Evolutionary conservation across 2,113 vertebrate species (phyloP), one percentile per base, ranked within the genome.

Genomic region (Hippocampus abdominalis): DNA sequence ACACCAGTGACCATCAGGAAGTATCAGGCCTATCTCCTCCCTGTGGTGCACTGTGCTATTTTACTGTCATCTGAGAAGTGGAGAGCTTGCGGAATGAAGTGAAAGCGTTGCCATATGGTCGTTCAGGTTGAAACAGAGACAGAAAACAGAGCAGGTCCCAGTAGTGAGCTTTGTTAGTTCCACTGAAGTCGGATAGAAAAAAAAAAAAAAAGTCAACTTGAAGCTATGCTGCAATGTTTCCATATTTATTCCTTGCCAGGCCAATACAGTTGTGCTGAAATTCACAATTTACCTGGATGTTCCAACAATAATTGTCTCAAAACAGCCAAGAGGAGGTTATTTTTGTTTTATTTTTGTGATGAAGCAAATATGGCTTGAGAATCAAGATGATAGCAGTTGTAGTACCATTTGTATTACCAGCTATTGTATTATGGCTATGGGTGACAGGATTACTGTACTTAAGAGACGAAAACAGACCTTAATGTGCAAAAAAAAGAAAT

Each of bases 91-190:
- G 23, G 78, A 67, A 81, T 73, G 73, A 71, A 75, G 66, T 75
- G 74, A 68, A 68, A 69, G 76, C 75, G 78, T 84, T 81, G 81
- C 81, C 86, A 88, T 88, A 86, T 87, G 84, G 83, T 70, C 9
- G 70, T 72, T 75, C 13, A 29, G 66, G 72, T 69, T 83, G 69
- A 67, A 51, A 71, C 51, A 84, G 64, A 76, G 70, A 10, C 54
- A 81, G 75, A 72, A 71, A 57, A 78, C 61, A 51, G 70, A 79
- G 51, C 40, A 68, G 60, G 60, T 69, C 10, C 46, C 62, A 81
- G 39, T 56, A 53, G 61, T 71, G 73, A 74, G 71, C 12, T 57
- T 57, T 57, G 54, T 57, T 27, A 25, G 13, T 57, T 57, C 25
- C 23, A 57, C 11, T 25, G 23, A 27, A 27, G 23, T 27, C 54